Evolutionary conservation across 2,888 invertebrate species (phyloP).

Genomic region (Labia minor): DNA sequence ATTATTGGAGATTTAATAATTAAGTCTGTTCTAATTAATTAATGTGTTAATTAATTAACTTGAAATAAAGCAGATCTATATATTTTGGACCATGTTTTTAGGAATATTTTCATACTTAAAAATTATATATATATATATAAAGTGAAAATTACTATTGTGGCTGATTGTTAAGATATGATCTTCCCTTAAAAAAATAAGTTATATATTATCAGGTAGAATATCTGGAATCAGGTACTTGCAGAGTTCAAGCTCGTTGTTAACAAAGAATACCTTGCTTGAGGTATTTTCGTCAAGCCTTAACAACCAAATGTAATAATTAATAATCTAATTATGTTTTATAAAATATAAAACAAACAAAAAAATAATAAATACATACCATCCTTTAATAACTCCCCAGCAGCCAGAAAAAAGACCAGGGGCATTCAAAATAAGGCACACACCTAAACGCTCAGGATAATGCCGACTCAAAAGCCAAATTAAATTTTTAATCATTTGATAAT

Average conservation of each 20-base stretch:
- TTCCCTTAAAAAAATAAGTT: constrained; percentile 8
- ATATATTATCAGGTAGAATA: constrained; percentile 46
- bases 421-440: constrained; percentile 63
- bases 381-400: constrained; percentile 65
- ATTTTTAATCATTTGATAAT: constrained; percentile 68
- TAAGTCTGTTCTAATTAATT: too few relatives aligned
- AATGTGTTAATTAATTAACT: too few relatives aligned
- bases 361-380: constrained; percentile 45
- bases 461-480: constrained; percentile 64
- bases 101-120: too few relatives aligned
- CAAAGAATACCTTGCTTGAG: constrained; percentile 62
- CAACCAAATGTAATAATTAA: constrained; percentile 26
- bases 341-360: not conserved
- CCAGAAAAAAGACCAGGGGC: constrained; percentile 63
- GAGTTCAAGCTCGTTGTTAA: constrained; percentile 55
- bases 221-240: constrained; percentile 67
- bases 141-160: too few relatives aligned
- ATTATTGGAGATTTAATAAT: too few relatives aligned
- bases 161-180: not conserved
- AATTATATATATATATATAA: too few relatives aligned
- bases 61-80: too few relatives aligned
- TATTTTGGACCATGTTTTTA: too few relatives aligned
- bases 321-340: not conserved
- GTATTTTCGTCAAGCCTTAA: constrained; percentile 66
- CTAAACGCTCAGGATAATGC: constrained; percentile 68